Conservation (phyloP, 2,113 vertebrate genomes). For the Sciurus niger region DNA sequence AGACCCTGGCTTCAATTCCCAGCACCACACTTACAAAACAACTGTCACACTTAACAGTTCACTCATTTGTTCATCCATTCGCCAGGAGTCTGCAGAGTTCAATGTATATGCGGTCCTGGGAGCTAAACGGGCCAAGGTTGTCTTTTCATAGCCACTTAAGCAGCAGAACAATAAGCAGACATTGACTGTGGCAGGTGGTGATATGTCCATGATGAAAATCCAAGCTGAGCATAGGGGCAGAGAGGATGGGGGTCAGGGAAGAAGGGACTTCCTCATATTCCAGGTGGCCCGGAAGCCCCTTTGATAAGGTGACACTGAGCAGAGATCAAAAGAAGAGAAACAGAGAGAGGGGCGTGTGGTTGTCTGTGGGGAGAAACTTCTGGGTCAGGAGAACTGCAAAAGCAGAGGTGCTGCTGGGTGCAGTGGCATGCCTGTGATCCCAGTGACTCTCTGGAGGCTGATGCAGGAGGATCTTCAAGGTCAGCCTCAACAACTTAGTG, state of each 20-base stretch:
- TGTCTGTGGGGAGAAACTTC: background rate
- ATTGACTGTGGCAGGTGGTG: background rate
- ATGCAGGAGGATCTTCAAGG: no score
- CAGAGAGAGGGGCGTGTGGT: background rate
- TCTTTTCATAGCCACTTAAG: background rate
- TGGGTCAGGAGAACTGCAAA: background rate
- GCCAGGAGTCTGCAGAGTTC: background rate
- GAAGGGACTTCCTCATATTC: background rate
- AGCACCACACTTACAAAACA: background rate
- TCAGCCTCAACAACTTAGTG: no score
- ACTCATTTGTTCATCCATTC: background rate
- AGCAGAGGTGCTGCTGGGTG: background rate
- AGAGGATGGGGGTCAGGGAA: fast-evolving
- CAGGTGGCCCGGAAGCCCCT: background rate
- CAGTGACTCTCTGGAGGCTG: no score
- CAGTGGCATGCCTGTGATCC: no score
- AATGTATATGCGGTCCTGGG: background rate
- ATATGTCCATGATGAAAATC: background rate
- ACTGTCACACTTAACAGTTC: background rate
- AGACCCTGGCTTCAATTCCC: background rate
- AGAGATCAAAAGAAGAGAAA: background rate
- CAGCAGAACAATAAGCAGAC: background rate
- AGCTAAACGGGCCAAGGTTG: background rate
- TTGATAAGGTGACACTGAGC: background rate
- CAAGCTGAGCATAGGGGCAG: background rate